Base-by-base conservation (phyloP, 37 sponge, comb jelly and placozoan species). In the Eunapius fragilis region DNA sequence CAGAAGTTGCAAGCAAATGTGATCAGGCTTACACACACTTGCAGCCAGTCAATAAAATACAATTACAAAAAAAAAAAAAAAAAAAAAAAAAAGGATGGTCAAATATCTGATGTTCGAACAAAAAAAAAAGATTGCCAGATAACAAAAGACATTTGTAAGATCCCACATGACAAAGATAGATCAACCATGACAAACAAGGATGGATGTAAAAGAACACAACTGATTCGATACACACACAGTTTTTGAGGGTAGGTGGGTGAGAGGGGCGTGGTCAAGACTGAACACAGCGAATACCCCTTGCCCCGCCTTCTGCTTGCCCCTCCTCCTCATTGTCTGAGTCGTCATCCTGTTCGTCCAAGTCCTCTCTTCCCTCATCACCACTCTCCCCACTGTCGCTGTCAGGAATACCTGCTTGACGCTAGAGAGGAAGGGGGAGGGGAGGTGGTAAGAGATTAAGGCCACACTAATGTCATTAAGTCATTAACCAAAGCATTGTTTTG, bases 341-440 rank as follows among this genome's bases (percentile, higher is more conserved):
- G 14, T 58, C 58, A 11, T 58, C 58, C 58, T 58, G 58, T 19
- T 58, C 58, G 22, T 58, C 58, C 58, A 58, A 19, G 58, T 58
- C 58, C 58, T 58, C 58, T 11, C 58, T 58, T 17, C 58, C 58
- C 58, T 58, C 58, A 58, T 58, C 58, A 58, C 58, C 58, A 58
- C 58, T 58, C 58, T 58, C 58, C 58, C 58, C 71, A 82, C 72
- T 71, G 72, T 72, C 71, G 4, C 37, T 45, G 23, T 82, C 45
- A 2, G 38, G 72, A n/a, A 82, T 82, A 2, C 82, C 82, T 12
- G 37, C 36, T 31, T 82, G 72, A 19, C 37, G 82, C 82, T 82
- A 71, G 31, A 69, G 25, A 37, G 2, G 82, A 6, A 49, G 37
- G 72, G 25, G 48, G 23, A 74, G 41, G 48, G 27, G 27, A 13